Percentiles rank a stretch among this genome's conserved stretches.
These are phyloP conservation scores for Poeciliopsis retropinna DNA, from an alignment of 2,113 vertebrate species.

Conservation along the genomic window DNA sequence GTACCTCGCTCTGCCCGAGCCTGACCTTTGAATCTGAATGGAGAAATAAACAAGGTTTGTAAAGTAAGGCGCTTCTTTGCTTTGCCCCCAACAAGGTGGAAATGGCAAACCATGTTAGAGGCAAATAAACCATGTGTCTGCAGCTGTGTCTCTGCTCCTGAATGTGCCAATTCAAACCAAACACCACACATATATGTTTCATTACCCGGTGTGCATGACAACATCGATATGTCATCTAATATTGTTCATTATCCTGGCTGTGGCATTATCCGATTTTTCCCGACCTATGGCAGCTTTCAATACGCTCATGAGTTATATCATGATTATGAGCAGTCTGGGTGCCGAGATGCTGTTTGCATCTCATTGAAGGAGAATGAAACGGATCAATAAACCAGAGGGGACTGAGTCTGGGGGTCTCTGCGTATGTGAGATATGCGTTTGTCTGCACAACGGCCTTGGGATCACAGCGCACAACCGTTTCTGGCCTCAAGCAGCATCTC, in stretches of 20 bases:
- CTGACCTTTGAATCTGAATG: slow-evolving; percentile 40
- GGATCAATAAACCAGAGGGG: slow-evolving; percentile 79
- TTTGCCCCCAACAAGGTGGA: slow-evolving; percentile 10
- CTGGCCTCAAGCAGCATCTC: slow-evolving; percentile 37
- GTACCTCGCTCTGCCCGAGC: slow-evolving; percentile 20
- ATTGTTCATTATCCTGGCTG: slow-evolving; percentile 71
- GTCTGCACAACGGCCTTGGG: slow-evolving; percentile 59
- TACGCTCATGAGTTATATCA: slow-evolving; percentile 69
- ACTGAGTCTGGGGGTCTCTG: slow-evolving; percentile 57
- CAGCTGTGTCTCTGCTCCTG: slow-evolving; percentile 24
- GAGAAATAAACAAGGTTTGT: slow-evolving; percentile 58
- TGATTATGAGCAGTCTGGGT: slow-evolving; percentile 73
- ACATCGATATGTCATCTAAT: slow-evolving; percentile 73
- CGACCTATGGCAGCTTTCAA: slow-evolving; percentile 65
- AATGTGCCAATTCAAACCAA: slow-evolving; percentile 23
- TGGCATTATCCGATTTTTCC: slow-evolving; percentile 73
- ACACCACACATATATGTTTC: slow-evolving; percentile 58
- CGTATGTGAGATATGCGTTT: slow-evolving; percentile 41
- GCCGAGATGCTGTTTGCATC: slow-evolving; percentile 75
- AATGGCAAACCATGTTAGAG: slow-evolving; percentile 21
- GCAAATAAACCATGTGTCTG: slow-evolving; percentile 18
- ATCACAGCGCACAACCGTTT: slow-evolving; percentile 49
- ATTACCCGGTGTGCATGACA: slow-evolving; percentile 65
- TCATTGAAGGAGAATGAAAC: slow-evolving; percentile 75
- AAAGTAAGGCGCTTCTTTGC: not conserved